phyloP scores from a whole-genome alignment of 1,140 invertebrate genomes.

The Teleopsis dalmanni region DNA sequence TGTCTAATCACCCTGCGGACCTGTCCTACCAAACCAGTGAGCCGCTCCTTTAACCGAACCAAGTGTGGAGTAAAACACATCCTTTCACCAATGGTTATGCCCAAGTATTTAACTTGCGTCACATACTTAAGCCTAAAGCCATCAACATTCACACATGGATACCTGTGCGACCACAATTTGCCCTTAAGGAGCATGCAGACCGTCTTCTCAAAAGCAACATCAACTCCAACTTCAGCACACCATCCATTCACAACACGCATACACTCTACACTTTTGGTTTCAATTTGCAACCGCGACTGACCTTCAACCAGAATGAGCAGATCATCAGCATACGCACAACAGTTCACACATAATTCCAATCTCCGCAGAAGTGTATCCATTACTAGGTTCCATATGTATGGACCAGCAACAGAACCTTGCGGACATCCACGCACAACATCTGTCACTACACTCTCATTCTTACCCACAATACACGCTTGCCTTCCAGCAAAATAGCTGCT shows the following conservation, averaged over 20 bases:
- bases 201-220: neutral
- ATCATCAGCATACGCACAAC: too few relatives aligned
- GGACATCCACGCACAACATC: constrained; percentile 13
- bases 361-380: too few relatives aligned
- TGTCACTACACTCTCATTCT: neutral
- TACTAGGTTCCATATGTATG: constrained; percentile 22
- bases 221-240: constrained; percentile 2
- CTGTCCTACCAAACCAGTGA: too few relatives aligned
- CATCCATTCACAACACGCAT: too few relatives aligned
- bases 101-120: constrained; percentile 8
- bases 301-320: too few relatives aligned
- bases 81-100: constrained; percentile 7
- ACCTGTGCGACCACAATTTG: neutral
- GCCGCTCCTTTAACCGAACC: neutral
- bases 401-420: constrained; percentile 19
- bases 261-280: too few relatives aligned
- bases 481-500: constrained; percentile 1
- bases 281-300: too few relatives aligned
- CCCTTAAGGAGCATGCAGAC: constrained; percentile 1
- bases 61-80: neutral
- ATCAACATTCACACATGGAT: neutral
- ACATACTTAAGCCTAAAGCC: constrained; percentile 1
- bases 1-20: too few relatives aligned
- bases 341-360: too few relatives aligned
- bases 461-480: neutral